Evolutionary conservation across 2,888 invertebrate species (phyloP), one percentile per base, ranked within the genome.

Genomic region (Diabrotica balteata): DNA sequence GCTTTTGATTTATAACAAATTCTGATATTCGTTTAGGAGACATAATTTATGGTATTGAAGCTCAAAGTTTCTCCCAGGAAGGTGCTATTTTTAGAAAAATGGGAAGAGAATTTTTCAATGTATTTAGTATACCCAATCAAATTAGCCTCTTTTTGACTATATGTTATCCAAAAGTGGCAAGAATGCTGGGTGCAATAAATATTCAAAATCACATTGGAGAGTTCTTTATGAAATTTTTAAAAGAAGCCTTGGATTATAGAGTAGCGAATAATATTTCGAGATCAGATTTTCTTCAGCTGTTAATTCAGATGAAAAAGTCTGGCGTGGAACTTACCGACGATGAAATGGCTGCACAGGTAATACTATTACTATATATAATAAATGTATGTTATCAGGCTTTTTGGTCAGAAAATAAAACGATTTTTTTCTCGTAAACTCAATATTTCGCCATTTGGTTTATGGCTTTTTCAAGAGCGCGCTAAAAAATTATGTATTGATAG

Each of bases 11-110:
- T n/a, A n/a, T n/a, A n/a, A n/a, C n/a, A n/a, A n/a, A n/a, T n/a
- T n/a, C n/a, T n/a, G n/a, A n/a, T n/a, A 43, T 54, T 44, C 1
- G 47, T 68, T 47, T 8, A 73, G 73, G 73, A 8, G 67, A 70
- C 58, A 85, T 87, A 59, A 88, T 87, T n/a, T 89, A 88, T 75
- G 89, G 88, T 47, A 82, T 89, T 7, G 86, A 87, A 68, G 86
- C 86, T 71, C 86, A 88, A 74, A 86, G 87, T 42, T 86, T 89
- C 66, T 83, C 84, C 55, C 82, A 86, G 76, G 73, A 78, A 10
- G 74, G 82, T 46, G 79, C 82, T 2, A 79, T 81, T 45, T 83
- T 84, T 71, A 72, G 80, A 43, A 63, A 75, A 55, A 80, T 83
- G 78, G 82, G 80, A 7, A 70, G 74, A 46, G 73, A 73, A 4